Conservation (phyloP, 2,888 invertebrate species). For the Himalopsyche kuldschensis region DNA sequence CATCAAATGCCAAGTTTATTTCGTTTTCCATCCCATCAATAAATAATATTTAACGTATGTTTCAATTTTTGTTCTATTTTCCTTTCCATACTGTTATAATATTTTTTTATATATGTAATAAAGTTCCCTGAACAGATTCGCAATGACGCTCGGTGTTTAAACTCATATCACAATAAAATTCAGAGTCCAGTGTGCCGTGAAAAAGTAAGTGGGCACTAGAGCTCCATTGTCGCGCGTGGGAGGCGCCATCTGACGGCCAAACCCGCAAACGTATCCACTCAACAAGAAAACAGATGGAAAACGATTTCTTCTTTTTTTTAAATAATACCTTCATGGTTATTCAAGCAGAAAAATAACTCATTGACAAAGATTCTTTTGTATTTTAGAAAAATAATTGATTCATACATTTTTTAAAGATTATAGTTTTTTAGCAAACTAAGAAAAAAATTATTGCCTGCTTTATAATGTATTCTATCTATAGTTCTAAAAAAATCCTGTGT, state of each 20-base stretch:
- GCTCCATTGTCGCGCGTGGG: not conserved
- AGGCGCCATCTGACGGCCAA: slow-evolving; percentile 1
- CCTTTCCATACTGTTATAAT: too few species aligned
- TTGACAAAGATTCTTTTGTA: not conserved
- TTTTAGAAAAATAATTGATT: not conserved
- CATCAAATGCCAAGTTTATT: too few species aligned
- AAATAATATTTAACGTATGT: too few species aligned
- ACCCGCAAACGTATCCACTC: not conserved
- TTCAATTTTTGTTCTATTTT: too few species aligned
- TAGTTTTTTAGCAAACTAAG: too few species aligned
- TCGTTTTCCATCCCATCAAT: too few species aligned
- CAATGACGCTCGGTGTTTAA: not conserved
- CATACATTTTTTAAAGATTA: not conserved
- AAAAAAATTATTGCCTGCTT: too few species aligned
- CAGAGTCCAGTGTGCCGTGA: not conserved
- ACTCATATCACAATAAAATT: not conserved
- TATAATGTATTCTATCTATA: too few species aligned
- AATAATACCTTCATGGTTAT: not conserved
- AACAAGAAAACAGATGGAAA: not conserved
- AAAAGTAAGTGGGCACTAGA: slow-evolving; percentile 9
- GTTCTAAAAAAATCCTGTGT: too few species aligned
- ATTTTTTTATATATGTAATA: not conserved
- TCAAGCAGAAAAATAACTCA: not conserved
- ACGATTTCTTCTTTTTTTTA: not conserved
- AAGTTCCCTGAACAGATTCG: not conserved